Conservation (phyloP, 2,888 invertebrate genomes). For the Psococerastis gibbosa region DNA sequence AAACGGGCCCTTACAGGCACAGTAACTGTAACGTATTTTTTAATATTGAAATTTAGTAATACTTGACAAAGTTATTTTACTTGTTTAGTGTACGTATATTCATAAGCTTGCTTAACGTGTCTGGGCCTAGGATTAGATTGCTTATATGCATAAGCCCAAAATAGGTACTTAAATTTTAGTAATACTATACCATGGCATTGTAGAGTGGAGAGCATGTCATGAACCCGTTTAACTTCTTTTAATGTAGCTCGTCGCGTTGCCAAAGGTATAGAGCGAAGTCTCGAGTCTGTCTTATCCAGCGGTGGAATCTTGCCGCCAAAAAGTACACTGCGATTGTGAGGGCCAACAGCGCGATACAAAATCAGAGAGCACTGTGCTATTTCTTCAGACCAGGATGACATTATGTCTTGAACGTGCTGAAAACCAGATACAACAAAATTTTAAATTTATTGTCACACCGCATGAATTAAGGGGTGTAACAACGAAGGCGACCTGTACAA, state of each 20-base stretch:
- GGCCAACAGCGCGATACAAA: slow-evolving; percentile 57
- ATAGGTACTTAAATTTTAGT: too few species aligned
- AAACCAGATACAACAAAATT: slow-evolving; percentile 18
- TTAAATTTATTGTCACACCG: not conserved
- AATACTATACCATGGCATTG: slow-evolving; percentile 53
- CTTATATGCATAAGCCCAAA: too few species aligned
- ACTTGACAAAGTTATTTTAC: too few species aligned
- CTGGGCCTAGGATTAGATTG: too few species aligned
- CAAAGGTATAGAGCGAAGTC: slow-evolving; percentile 56
- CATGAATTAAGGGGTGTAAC: too few species aligned
- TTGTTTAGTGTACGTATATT: too few species aligned
- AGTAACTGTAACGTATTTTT: too few species aligned
- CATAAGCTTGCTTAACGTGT: too few species aligned
- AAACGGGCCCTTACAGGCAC: too few species aligned
- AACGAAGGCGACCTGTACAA: too few species aligned
- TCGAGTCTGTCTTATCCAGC: slow-evolving; percentile 38
- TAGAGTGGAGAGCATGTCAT: slow-evolving; percentile 42
- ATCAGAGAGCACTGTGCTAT: slow-evolving; percentile 47
- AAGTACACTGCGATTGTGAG: slow-evolving; percentile 46
- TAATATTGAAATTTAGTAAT: too few species aligned
- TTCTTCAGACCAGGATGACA: slow-evolving; percentile 45
- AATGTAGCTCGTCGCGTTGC: slow-evolving; percentile 64
- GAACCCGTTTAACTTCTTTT: slow-evolving; percentile 57
- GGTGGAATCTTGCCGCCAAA: slow-evolving; percentile 55
- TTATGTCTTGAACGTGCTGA: slow-evolving; percentile 56